Evolutionary conservation across 2,797 vertebrate species (phyloP).

Genomic region (Gallinago solitaria): DNA sequence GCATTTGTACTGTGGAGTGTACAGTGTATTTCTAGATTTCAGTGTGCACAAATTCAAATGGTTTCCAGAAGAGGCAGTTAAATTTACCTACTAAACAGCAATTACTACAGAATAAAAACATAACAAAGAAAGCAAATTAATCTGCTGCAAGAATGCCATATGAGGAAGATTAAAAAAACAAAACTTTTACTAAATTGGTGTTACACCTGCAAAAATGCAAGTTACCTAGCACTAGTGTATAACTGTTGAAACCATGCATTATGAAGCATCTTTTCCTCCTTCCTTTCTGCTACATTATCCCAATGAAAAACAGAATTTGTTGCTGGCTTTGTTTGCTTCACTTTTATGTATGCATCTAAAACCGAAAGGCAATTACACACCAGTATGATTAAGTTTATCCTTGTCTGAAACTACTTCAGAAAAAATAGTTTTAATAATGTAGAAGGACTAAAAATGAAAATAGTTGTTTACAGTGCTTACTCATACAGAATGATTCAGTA

Average conservation of each 20-base stretch:
- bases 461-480: neutral
- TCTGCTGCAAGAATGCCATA: neutral
- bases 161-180: neutral
- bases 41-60: neutral
- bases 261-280: neutral
- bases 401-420: neutral
- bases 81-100: neutral
- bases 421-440: neutral
- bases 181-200: neutral
- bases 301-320: neutral
- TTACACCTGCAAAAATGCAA: neutral
- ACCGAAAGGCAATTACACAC: neutral
- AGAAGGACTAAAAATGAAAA: neutral
- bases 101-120: neutral
- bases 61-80: neutral
- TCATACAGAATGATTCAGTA: neutral
- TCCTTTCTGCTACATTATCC: neutral
- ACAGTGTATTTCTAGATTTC: neutral
- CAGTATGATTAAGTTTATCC: neutral
- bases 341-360: neutral
- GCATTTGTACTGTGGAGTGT: too few species aligned
- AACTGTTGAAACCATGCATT: neutral
- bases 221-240: neutral
- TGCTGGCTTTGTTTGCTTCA: neutral
- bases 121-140: neutral